A percentile compares a stretch with the other conserved stretches of the same genome.
Evolutionary conservation across 2,888 invertebrate genomes (phyloP).

Genomic region (Megaustenia siamemsis): DNA sequence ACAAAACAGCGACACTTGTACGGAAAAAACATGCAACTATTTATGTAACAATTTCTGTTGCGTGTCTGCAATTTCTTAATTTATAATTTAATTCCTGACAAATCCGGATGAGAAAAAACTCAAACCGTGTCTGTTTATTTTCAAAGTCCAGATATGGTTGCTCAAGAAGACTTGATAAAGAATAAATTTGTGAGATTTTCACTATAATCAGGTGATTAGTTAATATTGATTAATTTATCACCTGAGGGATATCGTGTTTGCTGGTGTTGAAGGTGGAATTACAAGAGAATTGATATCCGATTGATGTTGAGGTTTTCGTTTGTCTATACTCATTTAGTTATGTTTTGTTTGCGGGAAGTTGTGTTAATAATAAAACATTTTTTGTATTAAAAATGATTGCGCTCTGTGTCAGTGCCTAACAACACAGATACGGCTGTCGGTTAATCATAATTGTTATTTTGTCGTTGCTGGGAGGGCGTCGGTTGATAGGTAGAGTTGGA

Average conservation of each 20-base stretch:
- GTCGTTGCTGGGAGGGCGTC: background rate
- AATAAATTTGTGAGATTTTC: constrained; percentile 36
- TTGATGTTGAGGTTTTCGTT: background rate
- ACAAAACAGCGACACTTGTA: no score
- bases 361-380: no score
- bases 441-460: constrained; percentile 25
- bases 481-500: background rate
- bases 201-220: background rate
- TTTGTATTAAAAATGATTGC: constrained; percentile 23
- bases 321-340: constrained; percentile 25
- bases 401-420: background rate
- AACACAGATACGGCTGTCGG: background rate
- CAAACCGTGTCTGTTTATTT: background rate
- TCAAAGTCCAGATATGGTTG: constrained; percentile 24
- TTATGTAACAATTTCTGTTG: constrained; percentile 13
- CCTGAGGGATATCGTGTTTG: background rate
- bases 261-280: background rate
- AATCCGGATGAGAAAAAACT: background rate
- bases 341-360: background rate
- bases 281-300: no score
- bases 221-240: constrained; percentile 13
- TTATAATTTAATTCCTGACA: constrained; percentile 27
- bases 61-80: background rate
- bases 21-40: background rate
- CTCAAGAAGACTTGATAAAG: constrained; percentile 31